Evolutionary conservation across 2,113 vertebrate species (phyloP), one percentile per base, ranked within the genome.

Genomic region (Chelonoidis abingdonii): DNA sequence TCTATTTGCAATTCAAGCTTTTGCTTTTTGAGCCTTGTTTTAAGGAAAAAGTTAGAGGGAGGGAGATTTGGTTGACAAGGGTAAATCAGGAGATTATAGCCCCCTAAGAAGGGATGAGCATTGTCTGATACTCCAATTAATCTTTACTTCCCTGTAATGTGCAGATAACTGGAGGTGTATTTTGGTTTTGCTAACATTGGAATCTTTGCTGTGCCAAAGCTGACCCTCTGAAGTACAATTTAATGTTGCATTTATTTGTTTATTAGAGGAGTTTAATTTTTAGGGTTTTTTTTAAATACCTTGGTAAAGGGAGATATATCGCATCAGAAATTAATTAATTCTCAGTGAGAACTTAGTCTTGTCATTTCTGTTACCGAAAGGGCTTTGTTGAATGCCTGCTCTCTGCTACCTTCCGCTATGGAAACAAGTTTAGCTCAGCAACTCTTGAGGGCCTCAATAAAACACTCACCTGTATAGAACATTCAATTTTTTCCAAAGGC

Each of bases 141-240:
- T 35, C 35, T 29, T 89, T 62, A 25, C 0, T 82, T 94, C 90
- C 65, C 17, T 81, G 50, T 5, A 53, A 5, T 38, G 3, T 84
- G 7, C 4, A 59, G 22, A 4, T 31, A 91, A 78, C 13, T 82
- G 57, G 56, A 95, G 79, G 87, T 50, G 5, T 57, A 24, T 31
- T 69, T 86, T 76, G 10, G 1, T 94, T 94, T 29, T 81, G 10
- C 80, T 49, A 50, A 93, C 78, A n/a, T 22, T 75, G 41, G 84
- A 92, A 76, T 84, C 8, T 0, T 86, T 62, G 7, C 86, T 10
- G 22, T 75, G 24, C 4, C 29, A 80, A 90, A 93, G 38, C 80
- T 12, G 19, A 56, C 4, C 1, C 81, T 84, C 85, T 89, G 44
- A 59, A n/a, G 29, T 17, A 59, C 4, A 86, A 54, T 75, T 16